These are phyloP conservation scores for Ophonus ardosiacus DNA, from an alignment of 2,888 invertebrate genomes.

Conservation along the genomic window DNA sequence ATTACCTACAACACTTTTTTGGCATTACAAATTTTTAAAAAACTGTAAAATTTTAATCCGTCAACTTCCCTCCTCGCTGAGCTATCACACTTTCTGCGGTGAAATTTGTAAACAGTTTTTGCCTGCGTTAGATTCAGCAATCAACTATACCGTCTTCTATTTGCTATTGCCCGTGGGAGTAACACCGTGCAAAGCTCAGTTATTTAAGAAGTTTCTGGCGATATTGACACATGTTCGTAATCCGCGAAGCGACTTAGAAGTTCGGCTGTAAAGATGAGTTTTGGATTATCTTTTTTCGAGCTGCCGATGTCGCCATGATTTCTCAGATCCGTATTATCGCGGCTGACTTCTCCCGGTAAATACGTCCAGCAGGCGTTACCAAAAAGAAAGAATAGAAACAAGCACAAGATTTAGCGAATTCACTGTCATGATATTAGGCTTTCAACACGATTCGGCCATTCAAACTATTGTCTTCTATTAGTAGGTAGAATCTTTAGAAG, in stretches of 20 bases:
- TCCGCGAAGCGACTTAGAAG: slow-evolving; percentile 54
- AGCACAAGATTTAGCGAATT: too few species aligned
- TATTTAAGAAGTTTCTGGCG: slow-evolving; percentile 58
- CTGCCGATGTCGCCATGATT: slow-evolving; percentile 55
- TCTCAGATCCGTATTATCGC: slow-evolving; percentile 58
- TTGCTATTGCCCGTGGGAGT: neutral
- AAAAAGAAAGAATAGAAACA: neutral
- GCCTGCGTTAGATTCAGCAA: too few species aligned
- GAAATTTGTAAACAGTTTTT: too few species aligned
- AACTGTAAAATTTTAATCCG: too few species aligned
- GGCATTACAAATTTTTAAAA: too few species aligned
- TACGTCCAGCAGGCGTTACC: slow-evolving; percentile 18
- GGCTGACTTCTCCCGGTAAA: slow-evolving; percentile 53
- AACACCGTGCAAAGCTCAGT: slow-evolving; percentile 8
- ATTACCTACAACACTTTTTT: too few species aligned
- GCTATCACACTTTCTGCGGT: too few species aligned
- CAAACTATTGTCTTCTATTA: too few species aligned
- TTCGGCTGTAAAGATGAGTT: slow-evolving; percentile 56
- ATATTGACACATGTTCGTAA: slow-evolving; percentile 61
- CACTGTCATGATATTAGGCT: too few species aligned
- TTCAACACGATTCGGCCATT: too few species aligned
- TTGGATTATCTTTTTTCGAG: slow-evolving; percentile 58
- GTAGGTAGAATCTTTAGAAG: too few species aligned
- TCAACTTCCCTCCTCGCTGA: too few species aligned
- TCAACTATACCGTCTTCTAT: neutral